Evolutionary conservation across 2,113 vertebrate genomes (phyloP).

Genomic region (Lynx canadensis): DNA sequence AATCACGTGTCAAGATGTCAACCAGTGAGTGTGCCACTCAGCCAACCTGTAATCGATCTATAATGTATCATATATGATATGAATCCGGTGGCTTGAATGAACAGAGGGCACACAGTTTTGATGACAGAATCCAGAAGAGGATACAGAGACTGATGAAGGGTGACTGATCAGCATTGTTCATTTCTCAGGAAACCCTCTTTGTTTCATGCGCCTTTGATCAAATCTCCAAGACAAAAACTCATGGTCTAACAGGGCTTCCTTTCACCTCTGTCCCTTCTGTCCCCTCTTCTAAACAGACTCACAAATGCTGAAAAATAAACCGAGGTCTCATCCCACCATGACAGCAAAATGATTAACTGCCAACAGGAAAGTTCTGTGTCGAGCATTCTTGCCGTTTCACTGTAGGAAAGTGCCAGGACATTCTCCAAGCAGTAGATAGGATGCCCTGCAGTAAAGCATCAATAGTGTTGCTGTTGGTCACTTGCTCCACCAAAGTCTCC

Average conservation of each 20-base stretch:
- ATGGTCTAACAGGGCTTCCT: not conserved
- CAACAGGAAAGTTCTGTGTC: not conserved
- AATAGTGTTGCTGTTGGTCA: not conserved
- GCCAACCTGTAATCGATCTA: not conserved
- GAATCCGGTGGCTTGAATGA: not conserved
- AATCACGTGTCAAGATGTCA: no score
- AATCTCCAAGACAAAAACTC: not conserved
- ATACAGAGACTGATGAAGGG: fast-evolving
- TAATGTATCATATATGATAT: not conserved
- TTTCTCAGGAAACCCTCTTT: not conserved
- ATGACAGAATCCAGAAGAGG: no score
- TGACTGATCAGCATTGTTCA: not conserved
- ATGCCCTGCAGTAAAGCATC: not conserved
- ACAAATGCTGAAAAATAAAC: not conserved
- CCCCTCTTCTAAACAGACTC: no score
- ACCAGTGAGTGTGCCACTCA: not conserved
- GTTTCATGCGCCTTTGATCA: not conserved
- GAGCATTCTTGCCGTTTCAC: not conserved
- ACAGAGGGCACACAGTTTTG: not conserved
- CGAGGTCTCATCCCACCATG: not conserved
- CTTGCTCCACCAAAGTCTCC: not conserved
- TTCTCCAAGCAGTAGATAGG: not conserved
- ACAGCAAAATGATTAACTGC: not conserved
- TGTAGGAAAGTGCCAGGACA: not conserved
- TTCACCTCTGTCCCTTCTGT: not conserved